A percentile compares a stretch with the other conserved stretches of the same genome.
phyloP scores from a whole-genome alignment of 2,113 vertebrate species.

The Clarias batrachus region DNA sequence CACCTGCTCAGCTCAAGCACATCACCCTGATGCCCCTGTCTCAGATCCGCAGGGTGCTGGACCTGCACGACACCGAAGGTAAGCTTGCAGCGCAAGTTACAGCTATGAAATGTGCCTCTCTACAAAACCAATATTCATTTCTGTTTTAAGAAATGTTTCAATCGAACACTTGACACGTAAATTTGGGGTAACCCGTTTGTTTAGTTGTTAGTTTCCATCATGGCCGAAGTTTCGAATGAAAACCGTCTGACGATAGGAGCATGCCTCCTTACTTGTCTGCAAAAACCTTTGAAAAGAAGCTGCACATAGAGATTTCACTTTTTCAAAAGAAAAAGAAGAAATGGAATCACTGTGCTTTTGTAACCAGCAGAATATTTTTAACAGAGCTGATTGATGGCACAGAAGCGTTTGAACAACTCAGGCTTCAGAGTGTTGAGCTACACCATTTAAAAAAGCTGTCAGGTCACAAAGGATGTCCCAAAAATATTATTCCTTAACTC shows the following conservation, averaged over 20 bases:
- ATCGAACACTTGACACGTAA: background rate
- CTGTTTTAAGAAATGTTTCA: background rate
- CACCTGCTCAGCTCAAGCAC: conserved; percentile 90
- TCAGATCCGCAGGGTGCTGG: conserved; percentile 93
- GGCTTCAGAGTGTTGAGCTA: background rate
- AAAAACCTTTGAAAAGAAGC: background rate
- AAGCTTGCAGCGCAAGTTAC: conserved; percentile 42
- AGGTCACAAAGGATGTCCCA: background rate
- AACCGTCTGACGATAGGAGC: background rate
- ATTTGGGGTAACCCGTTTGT: background rate
- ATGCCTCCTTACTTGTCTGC: background rate
- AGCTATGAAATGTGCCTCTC: background rate
- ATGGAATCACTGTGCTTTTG: background rate
- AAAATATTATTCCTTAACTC: background rate
- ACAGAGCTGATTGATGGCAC: background rate
- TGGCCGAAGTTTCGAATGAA: background rate
- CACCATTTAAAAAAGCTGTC: background rate
- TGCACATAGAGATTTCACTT: background rate
- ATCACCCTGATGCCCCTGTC: conserved; percentile 94
- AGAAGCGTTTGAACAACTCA: background rate
- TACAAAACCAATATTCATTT: background rate
- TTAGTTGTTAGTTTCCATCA: background rate
- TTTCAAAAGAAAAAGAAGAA: background rate
- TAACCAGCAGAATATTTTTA: background rate
- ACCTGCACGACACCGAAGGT: conserved; percentile 96